phyloP scores from a whole-genome alignment of 2,113 vertebrate species.

The Manacus vitellinus region DNA sequence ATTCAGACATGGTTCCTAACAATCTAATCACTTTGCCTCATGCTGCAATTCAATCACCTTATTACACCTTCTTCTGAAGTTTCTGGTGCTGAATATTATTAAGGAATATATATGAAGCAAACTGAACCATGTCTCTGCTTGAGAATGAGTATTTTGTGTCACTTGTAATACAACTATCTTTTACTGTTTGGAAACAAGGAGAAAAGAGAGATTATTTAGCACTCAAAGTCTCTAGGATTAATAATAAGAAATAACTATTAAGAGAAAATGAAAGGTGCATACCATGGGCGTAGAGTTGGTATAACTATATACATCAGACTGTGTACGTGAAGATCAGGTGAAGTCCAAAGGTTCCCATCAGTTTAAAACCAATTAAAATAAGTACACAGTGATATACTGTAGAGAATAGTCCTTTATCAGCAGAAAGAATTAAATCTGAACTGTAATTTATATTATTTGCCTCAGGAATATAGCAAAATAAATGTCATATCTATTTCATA shows the following conservation, averaged over 20 bases:
- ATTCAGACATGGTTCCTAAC: neutral
- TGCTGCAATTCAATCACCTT: neutral
- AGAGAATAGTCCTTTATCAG: neutral
- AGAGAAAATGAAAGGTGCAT: neutral
- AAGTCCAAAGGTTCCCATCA: neutral
- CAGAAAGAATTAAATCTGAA: neutral
- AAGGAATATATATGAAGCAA: neutral
- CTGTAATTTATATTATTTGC: neutral
- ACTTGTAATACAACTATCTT: neutral
- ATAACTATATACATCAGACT: neutral
- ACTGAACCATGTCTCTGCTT: neutral
- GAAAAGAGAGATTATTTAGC: neutral
- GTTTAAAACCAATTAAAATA: neutral
- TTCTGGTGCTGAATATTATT: neutral
- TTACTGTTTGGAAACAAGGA: neutral
- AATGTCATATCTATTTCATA: neutral
- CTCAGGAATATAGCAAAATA: neutral
- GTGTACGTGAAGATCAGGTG: neutral
- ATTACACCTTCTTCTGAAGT: neutral
- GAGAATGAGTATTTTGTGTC: neutral
- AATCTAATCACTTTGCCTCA: neutral
- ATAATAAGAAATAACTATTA: neutral
- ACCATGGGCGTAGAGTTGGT: rapidly evolving
- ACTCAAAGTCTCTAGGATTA: neutral
- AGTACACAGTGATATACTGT: neutral